Conservation (phyloP, 1,140 invertebrate species). For the Chironomus tepperi region DNA sequence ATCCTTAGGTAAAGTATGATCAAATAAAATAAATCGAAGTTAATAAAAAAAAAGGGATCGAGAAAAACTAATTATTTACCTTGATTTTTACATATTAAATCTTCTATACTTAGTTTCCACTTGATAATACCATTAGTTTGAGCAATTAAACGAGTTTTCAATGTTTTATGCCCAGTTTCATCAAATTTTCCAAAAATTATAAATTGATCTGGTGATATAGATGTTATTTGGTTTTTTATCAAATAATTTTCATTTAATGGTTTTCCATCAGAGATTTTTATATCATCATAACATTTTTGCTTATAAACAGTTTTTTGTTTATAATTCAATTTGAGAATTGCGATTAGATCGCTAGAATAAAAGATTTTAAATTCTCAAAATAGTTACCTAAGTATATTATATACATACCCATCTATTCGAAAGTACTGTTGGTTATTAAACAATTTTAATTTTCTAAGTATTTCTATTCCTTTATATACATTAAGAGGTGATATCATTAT, state of each 20-base stretch:
- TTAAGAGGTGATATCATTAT: neutral
- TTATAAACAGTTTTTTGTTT: neutral
- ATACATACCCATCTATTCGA: neutral
- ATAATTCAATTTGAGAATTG: neutral
- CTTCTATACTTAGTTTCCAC: neutral
- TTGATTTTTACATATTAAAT: neutral
- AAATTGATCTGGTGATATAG: neutral
- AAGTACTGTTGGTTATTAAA: neutral
- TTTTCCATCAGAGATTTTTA: neutral
- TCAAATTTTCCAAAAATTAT: neutral
- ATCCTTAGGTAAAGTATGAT: no score
- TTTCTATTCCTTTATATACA: neutral
- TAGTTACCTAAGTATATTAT: no score
- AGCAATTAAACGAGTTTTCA: neutral
- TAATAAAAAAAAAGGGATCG: no score
- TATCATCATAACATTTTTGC: neutral
- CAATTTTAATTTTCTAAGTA: neutral
- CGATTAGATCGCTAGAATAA: neutral
- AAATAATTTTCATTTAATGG: neutral
- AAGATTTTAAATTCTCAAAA: neutral
- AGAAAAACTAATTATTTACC: no score
- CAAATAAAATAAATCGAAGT: no score
- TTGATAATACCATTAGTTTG: neutral
- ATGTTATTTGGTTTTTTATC: neutral
- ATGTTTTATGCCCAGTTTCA: neutral